phyloP scores from a whole-genome alignment of 2,888 invertebrate species.

The Campaea margaritaria region DNA sequence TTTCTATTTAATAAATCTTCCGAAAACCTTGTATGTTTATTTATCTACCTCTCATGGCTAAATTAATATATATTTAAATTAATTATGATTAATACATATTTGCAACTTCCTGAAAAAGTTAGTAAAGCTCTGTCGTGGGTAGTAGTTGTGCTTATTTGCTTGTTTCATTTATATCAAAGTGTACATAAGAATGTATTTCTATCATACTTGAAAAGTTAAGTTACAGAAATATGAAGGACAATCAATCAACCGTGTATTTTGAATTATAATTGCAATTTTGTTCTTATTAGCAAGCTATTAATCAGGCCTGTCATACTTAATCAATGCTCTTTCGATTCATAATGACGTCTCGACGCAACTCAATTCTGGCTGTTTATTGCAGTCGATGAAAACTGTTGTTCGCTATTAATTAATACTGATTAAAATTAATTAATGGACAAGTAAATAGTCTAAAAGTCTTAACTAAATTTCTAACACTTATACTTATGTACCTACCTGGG shows the following conservation, averaged over 20 bases:
- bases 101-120: no score
- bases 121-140: no score
- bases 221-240: constrained; percentile 20
- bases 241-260: constrained; percentile 40
- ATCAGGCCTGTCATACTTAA: constrained; percentile 53
- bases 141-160: no score
- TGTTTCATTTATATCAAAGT: no score
- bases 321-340: constrained; percentile 42
- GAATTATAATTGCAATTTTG: constrained; percentile 47
- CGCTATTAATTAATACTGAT: neutral
- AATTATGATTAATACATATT: no score
- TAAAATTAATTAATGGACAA: neutral
- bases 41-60: no score
- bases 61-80: no score
- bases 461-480: no score
- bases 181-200: neutral
- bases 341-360: constrained; percentile 26
- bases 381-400: neutral
- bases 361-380: constrained; percentile 9
- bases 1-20: no score
- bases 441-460: no score
- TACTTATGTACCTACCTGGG: no score
- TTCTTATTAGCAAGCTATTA: constrained; percentile 52
- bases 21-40: no score
- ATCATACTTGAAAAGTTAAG: constrained; percentile 1